phyloP scores from a whole-genome alignment of 2,113 vertebrate genomes.

The Corythoichthys intestinalis region DNA sequence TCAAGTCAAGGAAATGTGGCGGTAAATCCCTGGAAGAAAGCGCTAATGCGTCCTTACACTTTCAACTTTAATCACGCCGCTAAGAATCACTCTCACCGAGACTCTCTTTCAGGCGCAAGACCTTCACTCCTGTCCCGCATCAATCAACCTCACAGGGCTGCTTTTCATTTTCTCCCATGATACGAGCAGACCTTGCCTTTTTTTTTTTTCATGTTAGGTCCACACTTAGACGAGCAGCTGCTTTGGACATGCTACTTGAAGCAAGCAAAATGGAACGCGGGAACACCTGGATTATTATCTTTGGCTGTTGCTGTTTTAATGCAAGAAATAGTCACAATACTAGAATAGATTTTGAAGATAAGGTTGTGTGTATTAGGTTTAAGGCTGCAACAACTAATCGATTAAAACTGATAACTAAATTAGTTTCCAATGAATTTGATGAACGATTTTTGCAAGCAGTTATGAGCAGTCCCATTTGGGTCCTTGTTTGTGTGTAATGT shows the following conservation, averaged over 20 bases:
- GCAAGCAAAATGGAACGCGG: background rate
- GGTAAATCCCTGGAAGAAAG: constrained; percentile 67
- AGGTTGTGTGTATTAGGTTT: too few species aligned
- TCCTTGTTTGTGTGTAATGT: too few species aligned
- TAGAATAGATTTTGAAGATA: background rate
- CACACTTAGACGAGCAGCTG: constrained; percentile 44
- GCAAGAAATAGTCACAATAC: background rate
- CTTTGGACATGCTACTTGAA: background rate
- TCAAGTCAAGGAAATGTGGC: constrained; percentile 64
- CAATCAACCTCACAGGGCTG: constrained; percentile 36
- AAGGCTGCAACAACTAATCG: too few species aligned
- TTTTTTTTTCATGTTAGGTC: constrained; percentile 37
- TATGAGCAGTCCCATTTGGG: too few species aligned
- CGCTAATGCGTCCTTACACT: constrained; percentile 55
- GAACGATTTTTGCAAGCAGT: too few species aligned
- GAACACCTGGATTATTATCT: background rate
- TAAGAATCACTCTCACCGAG: constrained; percentile 51
- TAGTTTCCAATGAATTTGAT: too few species aligned
- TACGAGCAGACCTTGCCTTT: background rate
- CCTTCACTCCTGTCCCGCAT: constrained; percentile 61
- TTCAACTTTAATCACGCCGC: constrained; percentile 58
- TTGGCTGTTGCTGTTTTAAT: background rate
- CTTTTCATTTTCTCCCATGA: constrained; percentile 41
- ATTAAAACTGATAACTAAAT: too few species aligned
- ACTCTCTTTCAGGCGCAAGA: constrained; percentile 26